phyloP scores from a whole-genome alignment of 2,113 vertebrate genomes.

The Erinaceus europaeus region DNA sequence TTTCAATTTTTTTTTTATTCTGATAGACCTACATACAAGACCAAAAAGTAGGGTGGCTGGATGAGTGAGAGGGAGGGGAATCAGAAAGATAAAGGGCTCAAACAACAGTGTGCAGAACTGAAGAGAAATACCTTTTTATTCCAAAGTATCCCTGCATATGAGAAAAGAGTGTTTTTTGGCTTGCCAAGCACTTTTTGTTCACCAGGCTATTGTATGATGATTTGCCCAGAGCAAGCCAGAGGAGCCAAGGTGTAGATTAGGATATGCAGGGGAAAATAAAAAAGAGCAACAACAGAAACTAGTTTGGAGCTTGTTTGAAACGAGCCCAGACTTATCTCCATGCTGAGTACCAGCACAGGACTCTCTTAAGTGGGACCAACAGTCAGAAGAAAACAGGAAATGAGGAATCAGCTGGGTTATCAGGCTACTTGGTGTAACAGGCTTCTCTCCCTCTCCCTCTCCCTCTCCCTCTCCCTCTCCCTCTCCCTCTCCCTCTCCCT shows the following conservation, averaged over 20 bases:
- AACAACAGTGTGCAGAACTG: background rate
- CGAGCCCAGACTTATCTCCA: background rate
- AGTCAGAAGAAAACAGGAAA: background rate
- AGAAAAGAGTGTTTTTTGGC: background rate
- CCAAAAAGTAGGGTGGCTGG: background rate
- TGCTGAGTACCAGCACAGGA: background rate
- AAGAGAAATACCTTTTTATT: background rate
- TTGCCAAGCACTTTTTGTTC: background rate
- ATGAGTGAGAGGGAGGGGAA: fast-evolving
- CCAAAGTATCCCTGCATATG: fast-evolving
- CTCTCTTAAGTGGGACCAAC: background rate
- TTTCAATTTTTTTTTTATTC: background rate
- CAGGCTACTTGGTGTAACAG: background rate
- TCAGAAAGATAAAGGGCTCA: background rate
- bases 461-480: background rate
- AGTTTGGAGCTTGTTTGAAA: background rate
- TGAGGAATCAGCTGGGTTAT: background rate
- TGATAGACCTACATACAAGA: background rate
- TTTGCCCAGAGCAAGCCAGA: background rate
- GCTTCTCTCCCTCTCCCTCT: background rate
- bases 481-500: background rate
- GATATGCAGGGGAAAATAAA: fast-evolving
- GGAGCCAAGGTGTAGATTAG: background rate
- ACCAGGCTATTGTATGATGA: background rate
- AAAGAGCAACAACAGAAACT: background rate